Base-by-base conservation (phyloP, 2,113 vertebrate species). In the Sebastes schlegelii region DNA sequence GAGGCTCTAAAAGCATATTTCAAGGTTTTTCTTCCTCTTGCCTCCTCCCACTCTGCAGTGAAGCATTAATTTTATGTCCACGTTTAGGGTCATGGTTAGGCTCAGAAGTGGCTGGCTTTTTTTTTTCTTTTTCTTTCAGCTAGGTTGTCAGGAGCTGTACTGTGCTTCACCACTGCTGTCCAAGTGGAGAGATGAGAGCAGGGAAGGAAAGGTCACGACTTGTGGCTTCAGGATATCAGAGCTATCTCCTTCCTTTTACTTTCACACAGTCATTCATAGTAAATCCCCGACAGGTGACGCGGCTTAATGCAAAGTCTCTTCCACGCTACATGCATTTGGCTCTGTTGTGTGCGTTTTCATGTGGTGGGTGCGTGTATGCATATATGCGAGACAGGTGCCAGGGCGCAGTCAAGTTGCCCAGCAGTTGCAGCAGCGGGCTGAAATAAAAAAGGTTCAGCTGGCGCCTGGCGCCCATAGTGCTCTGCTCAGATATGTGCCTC, bases 381-480 rank as follows among this genome's bases (percentile, higher is more conserved):
- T 62, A 57, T 71, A 74, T 86, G 86, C 60, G 66, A 83, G 88
- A 94, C 94, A 95, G 93, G 93, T 95, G 95, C 84, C 83, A 74
- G 83, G 85, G 92, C 82, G 87, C 83, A 87, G 91, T 77, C 85
- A 88, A 92, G 90, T 92, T 91, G 82, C 81, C 82, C 87, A 74
- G 87, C 91, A 92, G 91, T 92, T 88, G 86, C 74, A 70, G 86
- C 66, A 82, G 82, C 55, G 23, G 71, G 64, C 80, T 70, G 86
- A 84, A 86, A 91, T 88, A 93, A 92, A 93, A 34, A 86, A 88
- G 88, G 75, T 92, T 95, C 92, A 92, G 89, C 94, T 94, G 93
- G 92, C 85, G 89, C 91, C 93, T 77, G 92, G 82, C 86, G 85
- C 89, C 89, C 73, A 45, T 65, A 64, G 71, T 77, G 87, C 82